Evolutionary conservation across 2,113 vertebrate genomes (phyloP).

Genomic region (Sylvicapra grimmia): DNA sequence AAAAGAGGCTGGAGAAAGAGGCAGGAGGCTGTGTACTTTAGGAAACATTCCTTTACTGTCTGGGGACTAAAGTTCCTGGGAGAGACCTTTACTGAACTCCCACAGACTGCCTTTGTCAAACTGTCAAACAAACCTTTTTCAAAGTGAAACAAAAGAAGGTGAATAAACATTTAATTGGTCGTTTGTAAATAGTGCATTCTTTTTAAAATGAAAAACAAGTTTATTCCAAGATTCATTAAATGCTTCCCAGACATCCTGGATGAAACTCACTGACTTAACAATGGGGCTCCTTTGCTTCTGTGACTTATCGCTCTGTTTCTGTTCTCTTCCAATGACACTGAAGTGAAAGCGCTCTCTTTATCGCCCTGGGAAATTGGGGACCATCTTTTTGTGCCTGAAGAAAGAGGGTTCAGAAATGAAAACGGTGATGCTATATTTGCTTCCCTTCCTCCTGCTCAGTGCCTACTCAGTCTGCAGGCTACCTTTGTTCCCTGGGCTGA

Average conservation of each 20-base stretch:
- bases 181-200: slow-evolving; percentile 12
- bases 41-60: neutral
- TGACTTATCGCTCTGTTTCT: neutral
- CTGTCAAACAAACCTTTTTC: neutral
- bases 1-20: neutral
- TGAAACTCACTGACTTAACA: neutral
- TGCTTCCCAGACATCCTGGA: neutral
- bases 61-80: neutral
- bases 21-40: neutral
- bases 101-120: neutral
- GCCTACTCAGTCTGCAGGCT: neutral
- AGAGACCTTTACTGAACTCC: neutral
- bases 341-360: slow-evolving; percentile 34
- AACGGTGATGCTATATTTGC: neutral
- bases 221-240: slow-evolving; percentile 3
- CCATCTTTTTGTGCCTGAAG: slow-evolving; percentile 7
- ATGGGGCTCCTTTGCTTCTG: neutral
- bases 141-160: neutral
- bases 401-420: neutral
- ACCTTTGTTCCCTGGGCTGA: neutral
- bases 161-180: neutral
- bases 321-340: neutral
- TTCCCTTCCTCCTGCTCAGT: neutral
- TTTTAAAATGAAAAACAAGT: slow-evolving; percentile 21
- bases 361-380: slow-evolving; percentile 32